Evolutionary conservation across 2,888 invertebrate species (phyloP).

Genomic region (Lottia scabra): DNA sequence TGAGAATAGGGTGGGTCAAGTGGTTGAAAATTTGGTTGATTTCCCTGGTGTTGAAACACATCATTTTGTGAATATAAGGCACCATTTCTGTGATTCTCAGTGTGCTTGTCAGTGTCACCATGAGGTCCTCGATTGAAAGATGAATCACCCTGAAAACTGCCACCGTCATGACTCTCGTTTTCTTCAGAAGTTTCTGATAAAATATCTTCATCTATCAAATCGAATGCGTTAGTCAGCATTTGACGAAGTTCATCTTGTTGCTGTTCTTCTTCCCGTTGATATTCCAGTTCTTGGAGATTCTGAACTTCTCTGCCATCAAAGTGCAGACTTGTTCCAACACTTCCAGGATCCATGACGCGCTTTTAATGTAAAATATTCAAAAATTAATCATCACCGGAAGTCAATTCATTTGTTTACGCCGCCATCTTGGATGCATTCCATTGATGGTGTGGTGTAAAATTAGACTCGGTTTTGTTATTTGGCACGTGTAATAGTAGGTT

Average conservation of each 20-base stretch:
- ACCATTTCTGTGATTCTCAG: background rate
- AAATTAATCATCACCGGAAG: background rate
- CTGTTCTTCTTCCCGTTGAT: conserved; percentile 59
- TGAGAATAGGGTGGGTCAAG: background rate
- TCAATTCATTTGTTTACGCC: background rate
- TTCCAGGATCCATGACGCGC: background rate
- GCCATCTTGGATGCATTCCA: background rate
- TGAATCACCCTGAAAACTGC: background rate
- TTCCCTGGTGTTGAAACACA: background rate
- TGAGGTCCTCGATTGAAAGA: background rate
- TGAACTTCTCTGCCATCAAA: conserved; percentile 62
- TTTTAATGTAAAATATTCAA: background rate
- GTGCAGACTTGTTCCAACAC: conserved; percentile 50
- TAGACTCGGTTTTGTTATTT: background rate
- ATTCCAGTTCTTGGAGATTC: conserved; percentile 61
- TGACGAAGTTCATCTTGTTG: conserved; percentile 61
- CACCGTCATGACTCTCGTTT: conserved; percentile 21
- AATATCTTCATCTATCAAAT: conserved; percentile 57
- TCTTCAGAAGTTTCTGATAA: conserved; percentile 54
- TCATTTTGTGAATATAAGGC: background rate
- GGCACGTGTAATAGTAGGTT: too few species aligned
- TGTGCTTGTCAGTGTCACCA: background rate
- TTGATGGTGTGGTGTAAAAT: background rate
- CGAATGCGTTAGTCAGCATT: conserved; percentile 58
- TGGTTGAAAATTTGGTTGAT: background rate